Percentiles rank a stretch among this genome's conserved stretches.
Conservation (phyloP, 2,113 vertebrate genomes). For the Sylvicapra grimmia region DNA sequence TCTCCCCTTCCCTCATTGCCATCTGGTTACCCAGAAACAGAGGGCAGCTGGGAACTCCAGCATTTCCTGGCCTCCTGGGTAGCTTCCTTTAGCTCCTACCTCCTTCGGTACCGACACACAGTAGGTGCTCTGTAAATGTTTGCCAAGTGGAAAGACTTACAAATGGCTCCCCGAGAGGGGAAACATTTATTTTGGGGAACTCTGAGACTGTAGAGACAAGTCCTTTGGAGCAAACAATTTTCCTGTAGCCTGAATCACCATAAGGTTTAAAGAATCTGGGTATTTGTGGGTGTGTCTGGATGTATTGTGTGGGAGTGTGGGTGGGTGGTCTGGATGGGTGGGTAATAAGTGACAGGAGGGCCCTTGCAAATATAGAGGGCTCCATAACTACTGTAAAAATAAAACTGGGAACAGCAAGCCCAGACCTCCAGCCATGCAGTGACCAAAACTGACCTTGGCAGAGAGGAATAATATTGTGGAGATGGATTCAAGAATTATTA, state of each 20-base stretch:
- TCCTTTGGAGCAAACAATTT: not conserved
- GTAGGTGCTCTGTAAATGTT: slow-evolving; percentile 63
- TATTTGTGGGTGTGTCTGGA: slow-evolving; percentile 50
- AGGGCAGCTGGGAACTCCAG: fast-evolving
- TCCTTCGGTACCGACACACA: slow-evolving; percentile 36
- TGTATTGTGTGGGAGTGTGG: slow-evolving; percentile 44
- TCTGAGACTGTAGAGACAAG: not conserved
- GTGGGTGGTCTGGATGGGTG: slow-evolving; percentile 65
- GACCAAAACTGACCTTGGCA: slow-evolving; percentile 66
- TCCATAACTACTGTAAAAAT: slow-evolving; percentile 69
- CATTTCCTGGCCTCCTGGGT: not conserved
- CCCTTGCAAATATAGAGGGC: slow-evolving; percentile 48
- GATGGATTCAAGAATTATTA: slow-evolving; percentile 64
- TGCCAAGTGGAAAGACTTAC: not conserved
- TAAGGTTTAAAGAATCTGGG: slow-evolving; percentile 3
- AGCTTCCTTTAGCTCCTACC: not conserved
- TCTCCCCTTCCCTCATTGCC: no score
- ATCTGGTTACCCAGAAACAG: not conserved
- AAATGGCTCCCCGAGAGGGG: slow-evolving; percentile 18
- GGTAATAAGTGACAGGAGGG: slow-evolving; percentile 65
- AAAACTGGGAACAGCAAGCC: slow-evolving; percentile 53
- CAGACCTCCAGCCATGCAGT: slow-evolving; percentile 66
- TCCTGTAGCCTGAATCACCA: not conserved
- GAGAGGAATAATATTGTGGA: slow-evolving; percentile 54
- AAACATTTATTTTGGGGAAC: slow-evolving; percentile 34